A percentile compares a stretch with the other conserved stretches of the same genome.
These are phyloP conservation scores for Pseudolycoriella hygida DNA, from an alignment of 2,888 invertebrate species.

Conservation along the genomic window DNA sequence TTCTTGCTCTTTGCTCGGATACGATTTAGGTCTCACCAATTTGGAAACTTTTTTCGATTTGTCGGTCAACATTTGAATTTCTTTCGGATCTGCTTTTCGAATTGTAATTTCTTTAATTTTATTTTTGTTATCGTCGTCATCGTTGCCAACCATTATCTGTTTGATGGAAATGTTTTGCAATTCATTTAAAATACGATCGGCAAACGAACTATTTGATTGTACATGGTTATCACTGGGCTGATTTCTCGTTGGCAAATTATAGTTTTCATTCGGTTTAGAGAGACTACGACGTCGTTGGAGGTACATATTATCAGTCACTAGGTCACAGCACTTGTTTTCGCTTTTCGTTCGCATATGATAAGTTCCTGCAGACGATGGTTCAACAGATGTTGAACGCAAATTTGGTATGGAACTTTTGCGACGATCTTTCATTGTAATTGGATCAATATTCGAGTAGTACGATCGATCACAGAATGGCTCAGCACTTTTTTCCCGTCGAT, in stretches of 20 bases:
- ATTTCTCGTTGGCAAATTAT: not conserved
- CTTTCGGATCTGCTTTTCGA: conserved; percentile 18
- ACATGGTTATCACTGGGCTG: not conserved
- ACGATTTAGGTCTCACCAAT: conserved; percentile 36
- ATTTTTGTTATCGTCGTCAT: not conserved
- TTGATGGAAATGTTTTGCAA: conserved; percentile 15
- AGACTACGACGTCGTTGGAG: not conserved
- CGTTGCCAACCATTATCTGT: not conserved
- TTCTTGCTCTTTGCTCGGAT: conserved; percentile 30
- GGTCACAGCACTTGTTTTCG: conserved; percentile 19
- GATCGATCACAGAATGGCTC: not conserved
- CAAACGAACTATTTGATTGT: conserved; percentile 12
- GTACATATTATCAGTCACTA: conserved; percentile 9
- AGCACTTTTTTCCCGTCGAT: conserved; percentile 1
- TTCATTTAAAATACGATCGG: conserved; percentile 25
- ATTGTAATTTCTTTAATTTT: not conserved
- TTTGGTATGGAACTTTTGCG: conserved; percentile 5
- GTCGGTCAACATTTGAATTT: conserved; percentile 15
- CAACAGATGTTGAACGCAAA: conserved; percentile 1
- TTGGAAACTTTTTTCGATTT: conserved; percentile 28
- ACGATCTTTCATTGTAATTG: conserved; percentile 9
- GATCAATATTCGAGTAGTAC: not conserved
- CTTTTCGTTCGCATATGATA: conserved; percentile 23
- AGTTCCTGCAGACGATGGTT: not conserved
- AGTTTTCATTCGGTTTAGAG: not conserved